phyloP scores from a whole-genome alignment of 1,140 invertebrate genomes.

The Physella acuta region DNA sequence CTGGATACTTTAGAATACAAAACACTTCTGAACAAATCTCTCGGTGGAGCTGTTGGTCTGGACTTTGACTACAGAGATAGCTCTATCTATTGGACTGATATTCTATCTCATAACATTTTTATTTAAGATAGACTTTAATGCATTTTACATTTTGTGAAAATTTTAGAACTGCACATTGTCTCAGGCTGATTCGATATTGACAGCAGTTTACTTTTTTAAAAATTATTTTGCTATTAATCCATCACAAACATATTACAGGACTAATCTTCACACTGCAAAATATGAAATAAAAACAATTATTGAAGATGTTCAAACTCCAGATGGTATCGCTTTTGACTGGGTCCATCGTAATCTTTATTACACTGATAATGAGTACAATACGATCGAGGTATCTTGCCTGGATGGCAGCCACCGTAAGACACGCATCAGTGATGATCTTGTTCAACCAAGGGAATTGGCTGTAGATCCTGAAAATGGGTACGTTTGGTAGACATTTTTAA shows the following conservation, averaged over 20 bases:
- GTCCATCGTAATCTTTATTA: slow-evolving; percentile 95
- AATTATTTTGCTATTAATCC: slow-evolving; percentile 7
- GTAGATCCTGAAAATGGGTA: slow-evolving; percentile 91
- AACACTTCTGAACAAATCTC: slow-evolving; percentile 53
- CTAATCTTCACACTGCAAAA: background rate
- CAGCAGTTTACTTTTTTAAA: background rate
- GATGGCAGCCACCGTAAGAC: slow-evolving; percentile 80
- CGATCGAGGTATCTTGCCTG: slow-evolving; percentile 80
- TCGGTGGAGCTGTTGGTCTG: slow-evolving; percentile 59
- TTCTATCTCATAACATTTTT: slow-evolving; percentile 84
- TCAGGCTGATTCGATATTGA: background rate
- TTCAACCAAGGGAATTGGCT: slow-evolving; percentile 93
- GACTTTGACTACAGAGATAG: slow-evolving; percentile 75
- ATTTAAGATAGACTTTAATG: slow-evolving; percentile 54
- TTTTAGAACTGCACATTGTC: too few relatives aligned
- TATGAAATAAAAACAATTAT: slow-evolving; percentile 25
- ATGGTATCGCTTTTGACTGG: slow-evolving; percentile 95
- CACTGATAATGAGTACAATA: slow-evolving; percentile 89
- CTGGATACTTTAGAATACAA: slow-evolving; percentile 29
- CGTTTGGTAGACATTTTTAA: too few relatives aligned
- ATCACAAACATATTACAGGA: slow-evolving; percentile 16
- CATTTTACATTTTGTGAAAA: background rate
- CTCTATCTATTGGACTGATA: slow-evolving; percentile 94
- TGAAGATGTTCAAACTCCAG: too few relatives aligned
- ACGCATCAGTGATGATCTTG: slow-evolving; percentile 78